Percentiles rank a stretch among this genome's conserved stretches.
Conservation (phyloP, 2,888 invertebrate genomes). For the Cheilosia vernalis region DNA sequence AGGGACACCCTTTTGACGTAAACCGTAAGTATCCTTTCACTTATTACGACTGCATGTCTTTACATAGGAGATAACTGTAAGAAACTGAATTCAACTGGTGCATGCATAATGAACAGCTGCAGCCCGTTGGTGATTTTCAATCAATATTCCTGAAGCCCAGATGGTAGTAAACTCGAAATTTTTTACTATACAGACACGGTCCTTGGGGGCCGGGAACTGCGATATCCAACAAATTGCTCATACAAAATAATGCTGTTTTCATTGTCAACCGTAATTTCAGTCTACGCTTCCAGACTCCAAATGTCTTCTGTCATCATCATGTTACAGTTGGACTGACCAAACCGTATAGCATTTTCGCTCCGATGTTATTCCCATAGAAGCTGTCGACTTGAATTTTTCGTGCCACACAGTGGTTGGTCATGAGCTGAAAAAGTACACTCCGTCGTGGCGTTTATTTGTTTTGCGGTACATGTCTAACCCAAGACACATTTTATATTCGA, state of each 20-base stretch:
- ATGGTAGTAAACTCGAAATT: too few relatives aligned
- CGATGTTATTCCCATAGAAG: conserved; percentile 20
- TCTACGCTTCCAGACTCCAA: background rate
- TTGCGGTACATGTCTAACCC: conserved; percentile 23
- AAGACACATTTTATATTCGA: conserved; percentile 12
- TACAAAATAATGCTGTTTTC: conserved; percentile 20
- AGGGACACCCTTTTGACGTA: too few relatives aligned
- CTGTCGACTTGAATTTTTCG: conserved; percentile 24
- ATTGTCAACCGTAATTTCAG: conserved; percentile 29
- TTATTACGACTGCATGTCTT: too few relatives aligned
- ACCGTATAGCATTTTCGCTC: conserved; percentile 19
- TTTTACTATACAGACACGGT: too few relatives aligned
- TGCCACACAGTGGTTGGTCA: conserved; percentile 16
- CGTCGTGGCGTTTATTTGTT: conserved; percentile 18
- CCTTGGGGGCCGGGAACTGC: too few relatives aligned
- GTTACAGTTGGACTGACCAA: conserved; percentile 28
- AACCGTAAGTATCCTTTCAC: too few relatives aligned
- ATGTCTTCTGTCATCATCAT: conserved; percentile 30
- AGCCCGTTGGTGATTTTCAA: too few relatives aligned
- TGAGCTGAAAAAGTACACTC: conserved; percentile 9
- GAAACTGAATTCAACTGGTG: too few relatives aligned
- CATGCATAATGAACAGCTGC: too few relatives aligned
- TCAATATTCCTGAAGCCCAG: too few relatives aligned
- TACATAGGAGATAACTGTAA: too few relatives aligned
- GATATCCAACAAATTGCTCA: background rate